Base-by-base conservation (phyloP, 2,797 vertebrate genomes). In the Notolepis coatsorum region DNA sequence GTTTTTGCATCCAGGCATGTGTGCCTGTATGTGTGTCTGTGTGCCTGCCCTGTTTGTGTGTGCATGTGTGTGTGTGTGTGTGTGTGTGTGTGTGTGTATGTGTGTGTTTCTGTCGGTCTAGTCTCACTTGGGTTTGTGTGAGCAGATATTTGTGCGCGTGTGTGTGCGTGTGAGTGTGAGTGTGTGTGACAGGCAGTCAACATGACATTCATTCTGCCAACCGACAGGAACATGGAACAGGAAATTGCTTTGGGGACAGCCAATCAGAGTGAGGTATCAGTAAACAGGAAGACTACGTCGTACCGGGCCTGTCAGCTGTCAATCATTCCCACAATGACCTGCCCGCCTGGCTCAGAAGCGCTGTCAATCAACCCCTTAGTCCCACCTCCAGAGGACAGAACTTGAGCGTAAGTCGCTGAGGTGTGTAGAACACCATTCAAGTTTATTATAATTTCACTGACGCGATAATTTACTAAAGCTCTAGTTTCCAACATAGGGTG, bases 191-290 rank as follows among this genome's bases (percentile, higher is more conserved):
- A 73, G 55, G 58, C 57, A 81, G 71, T 82, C 71, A 73, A 85
- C 77, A 78, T 84, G 85, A 85, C 86, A 89, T 85, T 82, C 80
- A 89, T 82, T 69, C 81, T 77, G 79, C 70, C 80, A 84, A 69
- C 68, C 74, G 88, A 88, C 88, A 88, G 81, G 69, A 84, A 87
- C 85, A 88, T 88, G 84, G 79, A 86, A 87, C 82, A 88, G 87
- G 88, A 92, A 92, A 91, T 90, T 90, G 82, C 88, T 90, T 91
- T 86, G 83, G 75, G 79, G 81, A 88, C 85, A 87, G 77, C 90
- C 87, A 91, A 91, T 92, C 82, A 86, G 81, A 77, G 76, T 82
- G 76, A 82, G 79, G 71, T 87, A 77, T 67, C 41, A 12, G 50
- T 70, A 85, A 91, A 89, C 84, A 87, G 87, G 83, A 90, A 89